Evolutionary conservation across 2,888 invertebrate genomes (phyloP).

Genomic region (Eucriotettix oculatus): DNA sequence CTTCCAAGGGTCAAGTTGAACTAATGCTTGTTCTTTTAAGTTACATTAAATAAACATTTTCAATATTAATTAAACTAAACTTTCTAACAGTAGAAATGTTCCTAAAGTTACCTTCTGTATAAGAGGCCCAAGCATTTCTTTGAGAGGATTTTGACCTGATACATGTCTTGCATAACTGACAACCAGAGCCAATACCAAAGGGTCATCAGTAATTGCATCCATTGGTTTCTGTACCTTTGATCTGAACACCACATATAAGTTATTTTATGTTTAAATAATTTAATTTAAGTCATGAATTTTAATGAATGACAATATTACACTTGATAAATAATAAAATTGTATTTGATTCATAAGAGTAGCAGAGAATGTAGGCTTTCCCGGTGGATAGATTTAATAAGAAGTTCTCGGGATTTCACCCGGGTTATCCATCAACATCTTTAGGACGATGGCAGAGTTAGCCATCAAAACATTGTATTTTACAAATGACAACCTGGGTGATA

Average conservation of each 20-base stretch:
- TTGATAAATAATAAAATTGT: neutral
- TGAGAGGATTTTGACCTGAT: conserved; percentile 46
- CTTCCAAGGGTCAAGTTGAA: no score
- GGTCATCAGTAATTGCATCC: conserved; percentile 54
- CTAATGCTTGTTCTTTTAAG: no score
- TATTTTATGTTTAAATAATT: neutral
- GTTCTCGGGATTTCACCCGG: no score
- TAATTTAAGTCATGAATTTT: neutral
- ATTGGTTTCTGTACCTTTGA: conserved; percentile 51
- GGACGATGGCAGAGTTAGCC: no score
- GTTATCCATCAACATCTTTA: no score
- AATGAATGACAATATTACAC: neutral
- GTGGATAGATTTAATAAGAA: no score
- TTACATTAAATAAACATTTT: no score
- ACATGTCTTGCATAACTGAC: conserved; percentile 52
- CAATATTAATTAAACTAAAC: no score
- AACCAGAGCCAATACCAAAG: conserved; percentile 57
- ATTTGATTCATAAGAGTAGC: no score
- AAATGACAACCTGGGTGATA: no score
- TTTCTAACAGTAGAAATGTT: neutral
- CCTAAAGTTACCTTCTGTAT: conserved; percentile 33
- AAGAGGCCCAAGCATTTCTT: conserved; percentile 51
- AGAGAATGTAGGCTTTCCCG: no score
- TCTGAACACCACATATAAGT: conserved; percentile 20
- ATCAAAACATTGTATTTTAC: no score